These are phyloP conservation scores for Cyanoderma ruficeps DNA, from an alignment of 2,113 vertebrate genomes.

Conservation along the genomic window DNA sequence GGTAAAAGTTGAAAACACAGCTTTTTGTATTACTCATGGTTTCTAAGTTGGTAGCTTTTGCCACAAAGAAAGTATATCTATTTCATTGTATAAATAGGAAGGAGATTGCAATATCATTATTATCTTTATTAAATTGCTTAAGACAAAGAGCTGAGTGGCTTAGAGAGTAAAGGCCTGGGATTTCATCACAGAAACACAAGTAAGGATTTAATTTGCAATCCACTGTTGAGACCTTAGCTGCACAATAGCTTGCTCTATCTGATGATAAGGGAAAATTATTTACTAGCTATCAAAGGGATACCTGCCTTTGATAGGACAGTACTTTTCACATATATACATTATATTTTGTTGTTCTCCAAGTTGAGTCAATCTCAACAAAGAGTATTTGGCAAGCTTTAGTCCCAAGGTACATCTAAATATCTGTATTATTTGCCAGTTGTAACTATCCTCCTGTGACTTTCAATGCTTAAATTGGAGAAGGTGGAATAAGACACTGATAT, in stretches of 20 bases:
- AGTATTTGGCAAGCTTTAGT: not conserved
- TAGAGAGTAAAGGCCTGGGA: not conserved
- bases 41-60: not conserved
- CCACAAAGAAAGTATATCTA: not conserved
- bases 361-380: not conserved
- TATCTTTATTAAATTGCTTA: conserved; percentile 34
- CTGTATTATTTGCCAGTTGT: not conserved
- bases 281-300: conserved; percentile 12
- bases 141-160: conserved; percentile 17
- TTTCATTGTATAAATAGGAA: not conserved
- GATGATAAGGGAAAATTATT: not conserved
- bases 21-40: not conserved
- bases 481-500: not conserved
- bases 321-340: not conserved
- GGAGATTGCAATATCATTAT: conserved; percentile 20
- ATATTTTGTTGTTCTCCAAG: not conserved
- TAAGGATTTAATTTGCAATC: conserved; percentile 46
- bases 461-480: not conserved
- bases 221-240: not conserved
- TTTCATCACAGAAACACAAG: conserved; percentile 24
- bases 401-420: not conserved
- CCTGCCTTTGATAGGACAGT: not conserved
- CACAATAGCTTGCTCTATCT: not conserved
- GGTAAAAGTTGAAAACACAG: not conserved
- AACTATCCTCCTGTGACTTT: not conserved